Evolutionary conservation across 1,140 invertebrate genomes (phyloP), one percentile per base, ranked within the genome.

Genomic region (Chionoecetes opilio): DNA sequence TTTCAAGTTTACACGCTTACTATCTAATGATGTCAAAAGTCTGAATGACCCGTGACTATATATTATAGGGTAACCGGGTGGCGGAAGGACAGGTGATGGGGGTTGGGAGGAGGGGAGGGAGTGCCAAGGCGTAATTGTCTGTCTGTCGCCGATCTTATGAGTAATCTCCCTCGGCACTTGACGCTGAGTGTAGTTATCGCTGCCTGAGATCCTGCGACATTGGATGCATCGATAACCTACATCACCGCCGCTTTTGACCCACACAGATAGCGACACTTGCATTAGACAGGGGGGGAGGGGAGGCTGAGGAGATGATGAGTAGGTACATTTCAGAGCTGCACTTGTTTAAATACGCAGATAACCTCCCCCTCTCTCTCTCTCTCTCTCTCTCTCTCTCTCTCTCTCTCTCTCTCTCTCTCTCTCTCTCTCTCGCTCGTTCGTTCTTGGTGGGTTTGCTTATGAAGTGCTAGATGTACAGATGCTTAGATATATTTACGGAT

Each of bases 321-420:
- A 53, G 11, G 46, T 11, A 53, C 0, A 53, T 53, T 53, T 9
- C 46, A 53, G 46, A 53, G 46, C 8, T 53, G 21, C 46, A 53
- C 46, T 53, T 53, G 46, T 53, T 53, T 17, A 53, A 53, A 53
- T 17, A 53, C 8, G 21, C 46, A 53, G 46, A 9, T 53, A 17
- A 53, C 46, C 35, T 85, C 35, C 29, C 84, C 37, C 86, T 88
- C 34, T 88, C 14, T 88, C 34, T 26, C 31, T 34, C 32, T 34
- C 86, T 35, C 86, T 29, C 38, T 88, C 38, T 34, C 38, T 32
- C n/a, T 88, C 86, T 88, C 86, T 75, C 63, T 75, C 38, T 88
- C 32, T 89, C 87, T 14, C 9, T 37, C 29, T 41, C 5, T 29
- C 34, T 29, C 31, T 88, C 34, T 88, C 31, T 88, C 34, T 38